Percentiles rank a stretch among this genome's conserved stretches.
Evolutionary conservation across 2,797 vertebrate species (phyloP).

Genomic region (Melanotaenia nigrans): DNA sequence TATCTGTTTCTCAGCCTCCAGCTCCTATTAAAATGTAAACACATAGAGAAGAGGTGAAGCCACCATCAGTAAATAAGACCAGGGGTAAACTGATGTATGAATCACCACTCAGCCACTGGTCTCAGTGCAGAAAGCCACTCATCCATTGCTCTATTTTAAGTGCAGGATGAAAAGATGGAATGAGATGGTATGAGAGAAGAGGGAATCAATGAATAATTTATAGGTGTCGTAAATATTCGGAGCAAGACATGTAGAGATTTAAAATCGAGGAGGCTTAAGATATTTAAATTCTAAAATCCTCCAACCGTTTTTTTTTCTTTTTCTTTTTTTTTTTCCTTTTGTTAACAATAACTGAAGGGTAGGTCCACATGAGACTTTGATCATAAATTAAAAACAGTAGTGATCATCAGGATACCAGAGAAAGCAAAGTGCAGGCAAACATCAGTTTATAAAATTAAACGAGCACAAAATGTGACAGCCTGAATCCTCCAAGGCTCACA

Average conservation of each 20-base stretch:
- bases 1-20: conserved; percentile 24
- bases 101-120: conserved; percentile 42
- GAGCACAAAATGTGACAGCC: background rate
- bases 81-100: conserved; percentile 44
- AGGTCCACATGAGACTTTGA: background rate
- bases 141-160: conserved; percentile 46
- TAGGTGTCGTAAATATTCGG: conserved; percentile 58
- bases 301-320: background rate
- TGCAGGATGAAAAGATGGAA: conserved; percentile 43
- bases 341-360: background rate
- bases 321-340: conserved; percentile 8
- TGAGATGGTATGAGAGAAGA: conserved; percentile 28
- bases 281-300: conserved; percentile 36
- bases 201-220: conserved; percentile 68
- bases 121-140: conserved; percentile 17
- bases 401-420: background rate
- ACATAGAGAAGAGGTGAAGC: conserved; percentile 22
- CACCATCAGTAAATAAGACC: conserved; percentile 49
- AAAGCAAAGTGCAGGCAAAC: background rate
- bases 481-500: background rate
- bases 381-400: conserved; percentile 7
- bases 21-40: conserved; percentile 29
- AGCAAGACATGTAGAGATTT: conserved; percentile 11
- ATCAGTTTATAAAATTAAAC: background rate
- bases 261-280: conserved; percentile 3